These are phyloP conservation scores for Phalanger gymnotis DNA, from an alignment of 2,797 vertebrate species.

Conservation along the genomic window DNA sequence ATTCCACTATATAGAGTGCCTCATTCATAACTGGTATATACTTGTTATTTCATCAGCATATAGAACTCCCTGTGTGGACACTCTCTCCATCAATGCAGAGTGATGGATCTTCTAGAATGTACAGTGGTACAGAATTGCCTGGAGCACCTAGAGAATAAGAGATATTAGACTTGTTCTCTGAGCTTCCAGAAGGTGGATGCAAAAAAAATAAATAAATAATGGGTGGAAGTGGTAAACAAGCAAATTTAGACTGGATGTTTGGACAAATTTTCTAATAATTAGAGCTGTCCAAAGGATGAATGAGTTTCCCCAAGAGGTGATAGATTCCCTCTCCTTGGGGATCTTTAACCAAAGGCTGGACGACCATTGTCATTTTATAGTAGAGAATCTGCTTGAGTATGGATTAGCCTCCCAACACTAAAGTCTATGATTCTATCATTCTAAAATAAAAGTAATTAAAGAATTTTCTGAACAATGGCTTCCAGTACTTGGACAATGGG, in stretches of 20 bases:
- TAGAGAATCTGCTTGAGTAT: background rate
- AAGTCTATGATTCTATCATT: background rate
- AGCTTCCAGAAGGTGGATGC: background rate
- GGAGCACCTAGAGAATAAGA: background rate
- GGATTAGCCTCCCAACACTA: background rate
- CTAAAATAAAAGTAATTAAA: background rate
- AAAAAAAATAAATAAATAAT: background rate
- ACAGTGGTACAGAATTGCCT: background rate
- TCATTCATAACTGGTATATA: background rate
- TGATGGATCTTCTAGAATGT: background rate
- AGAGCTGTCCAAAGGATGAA: background rate
- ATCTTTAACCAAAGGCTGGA: background rate
- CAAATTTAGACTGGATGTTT: background rate
- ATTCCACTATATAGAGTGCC: slow-evolving; percentile 25
- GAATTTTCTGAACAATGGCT: background rate
- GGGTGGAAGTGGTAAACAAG: background rate
- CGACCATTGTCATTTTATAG: background rate
- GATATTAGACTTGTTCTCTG: background rate
- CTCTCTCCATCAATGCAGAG: background rate
- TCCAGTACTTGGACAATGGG: background rate
- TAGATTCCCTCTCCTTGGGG: background rate
- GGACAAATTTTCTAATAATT: background rate
- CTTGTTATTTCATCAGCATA: background rate
- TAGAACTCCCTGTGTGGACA: background rate
- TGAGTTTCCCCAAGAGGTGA: background rate